Base-by-base conservation (phyloP, 2,797 vertebrate genomes). In the Cryptoprocta ferox region DNA sequence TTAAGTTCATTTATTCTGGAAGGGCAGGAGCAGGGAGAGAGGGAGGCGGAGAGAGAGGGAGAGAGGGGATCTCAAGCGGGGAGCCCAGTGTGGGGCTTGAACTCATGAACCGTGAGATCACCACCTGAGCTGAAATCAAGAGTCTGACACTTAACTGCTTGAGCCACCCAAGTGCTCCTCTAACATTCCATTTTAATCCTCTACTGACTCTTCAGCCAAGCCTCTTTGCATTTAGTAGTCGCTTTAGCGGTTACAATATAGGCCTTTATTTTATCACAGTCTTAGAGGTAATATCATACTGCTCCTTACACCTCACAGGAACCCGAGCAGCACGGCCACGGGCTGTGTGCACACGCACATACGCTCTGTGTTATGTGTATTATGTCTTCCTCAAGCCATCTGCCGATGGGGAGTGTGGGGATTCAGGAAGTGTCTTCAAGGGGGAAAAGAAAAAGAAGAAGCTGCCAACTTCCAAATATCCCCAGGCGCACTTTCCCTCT, bases 321-420 rank as follows among this genome's bases (percentile, higher is more conserved):
- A 84, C 1, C 56, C 65, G 5, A 35, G 59, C 2, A 28, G 28
- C 9, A 2, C 2, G 48, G 11, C 59, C 59, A 65, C 26, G 4
- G 5, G 37, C 66, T 48, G 19, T 6, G 2, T 1, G 39, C 50
- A 6, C 30, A 11, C 16, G 5, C 11, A 15, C 78, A n/a, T 4
- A 32, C 5, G 19, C 35, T 37, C 0, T 3, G n/a, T 9, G 10
- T 24, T 63, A 1, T 13, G 8, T 11, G 3, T 4, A 45, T 1
- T 45, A 10, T 9, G 4, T 10, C 42, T 45, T 45, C 4, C 42
- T 45, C 42, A 45, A 45, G 42, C 8, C 42, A 45, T 45, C 42
- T 45, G 42, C 42, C 42, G 32, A 8, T 32, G 16, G 75, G 32
- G 56, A 8, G 12, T 1, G 30, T 5, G 13, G 11, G 24, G 35